Evolutionary conservation across 2,888 invertebrate species (phyloP).

Genomic region (Nymphalis polychloros): DNA sequence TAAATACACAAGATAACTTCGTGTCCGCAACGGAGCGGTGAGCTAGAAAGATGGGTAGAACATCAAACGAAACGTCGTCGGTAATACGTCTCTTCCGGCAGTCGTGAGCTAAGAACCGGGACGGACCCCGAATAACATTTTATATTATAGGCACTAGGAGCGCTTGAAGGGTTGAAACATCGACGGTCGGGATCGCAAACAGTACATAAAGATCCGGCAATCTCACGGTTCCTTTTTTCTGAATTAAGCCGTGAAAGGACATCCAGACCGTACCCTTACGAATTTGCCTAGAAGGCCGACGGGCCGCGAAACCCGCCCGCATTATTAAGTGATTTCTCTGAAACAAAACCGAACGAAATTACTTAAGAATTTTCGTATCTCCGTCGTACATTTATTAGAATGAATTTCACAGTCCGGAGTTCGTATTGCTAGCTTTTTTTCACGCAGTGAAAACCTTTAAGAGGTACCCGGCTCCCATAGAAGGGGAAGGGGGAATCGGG

Average conservation of each 20-base stretch:
- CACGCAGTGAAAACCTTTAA: too few relatives aligned
- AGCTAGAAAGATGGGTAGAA: slow-evolving; percentile 3
- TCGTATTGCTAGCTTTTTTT: not conserved
- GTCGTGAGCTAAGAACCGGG: slow-evolving; percentile 56
- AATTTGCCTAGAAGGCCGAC: slow-evolving; percentile 57
- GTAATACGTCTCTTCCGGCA: slow-evolving; percentile 53
- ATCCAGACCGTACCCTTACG: slow-evolving; percentile 55
- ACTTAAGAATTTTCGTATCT: slow-evolving; percentile 51
- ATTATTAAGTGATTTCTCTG: slow-evolving; percentile 70
- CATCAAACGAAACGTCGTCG: slow-evolving; percentile 34
- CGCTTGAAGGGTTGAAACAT: slow-evolving; percentile 70
- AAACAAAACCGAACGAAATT: slow-evolving; percentile 63
- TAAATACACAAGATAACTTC: not conserved
- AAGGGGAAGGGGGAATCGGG: too few relatives aligned
- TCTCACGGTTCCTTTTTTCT: slow-evolving; percentile 65
- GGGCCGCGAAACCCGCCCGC: slow-evolving; percentile 46
- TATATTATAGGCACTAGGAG: slow-evolving; percentile 63
- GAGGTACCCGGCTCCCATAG: too few relatives aligned
- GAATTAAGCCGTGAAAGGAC: slow-evolving; percentile 73
- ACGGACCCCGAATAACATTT: slow-evolving; percentile 62
- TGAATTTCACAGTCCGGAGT: not conserved
- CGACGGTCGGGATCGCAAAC: slow-evolving; percentile 70
- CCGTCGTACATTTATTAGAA: not conserved
- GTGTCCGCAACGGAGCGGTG: not conserved
- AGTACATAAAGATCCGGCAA: slow-evolving; percentile 72